Conservation (phyloP, 2,888 invertebrate genomes). For the Actias luna region DNA sequence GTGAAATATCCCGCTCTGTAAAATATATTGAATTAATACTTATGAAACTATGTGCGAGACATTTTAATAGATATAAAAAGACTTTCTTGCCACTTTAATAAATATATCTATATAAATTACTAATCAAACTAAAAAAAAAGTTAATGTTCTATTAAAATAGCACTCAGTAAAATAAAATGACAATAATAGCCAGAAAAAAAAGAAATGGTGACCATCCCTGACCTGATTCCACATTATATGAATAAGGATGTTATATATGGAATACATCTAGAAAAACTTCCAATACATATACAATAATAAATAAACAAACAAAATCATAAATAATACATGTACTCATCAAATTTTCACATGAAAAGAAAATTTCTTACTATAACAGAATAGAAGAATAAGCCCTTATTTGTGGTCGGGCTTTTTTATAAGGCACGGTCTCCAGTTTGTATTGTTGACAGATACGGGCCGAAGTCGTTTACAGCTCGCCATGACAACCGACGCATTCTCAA, state of each 20-base stretch:
- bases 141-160: too few species aligned
- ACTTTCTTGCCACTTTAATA: too few species aligned
- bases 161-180: too few species aligned
- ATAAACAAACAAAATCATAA: conserved; percentile 1
- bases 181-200: too few species aligned
- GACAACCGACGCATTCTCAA: conserved; percentile 56
- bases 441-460: conserved; percentile 57
- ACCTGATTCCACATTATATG: not conserved
- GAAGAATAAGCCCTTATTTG: conserved; percentile 35
- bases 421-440: conserved; percentile 50
- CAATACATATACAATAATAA: not conserved
- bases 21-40: too few species aligned
- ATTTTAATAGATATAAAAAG: too few species aligned
- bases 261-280: not conserved
- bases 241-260: not conserved
- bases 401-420: conserved; percentile 27
- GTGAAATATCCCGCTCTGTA: too few species aligned
- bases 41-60: too few species aligned
- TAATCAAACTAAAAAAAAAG: too few species aligned
- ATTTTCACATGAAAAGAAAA: conserved; percentile 19
- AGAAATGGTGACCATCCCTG: too few species aligned
- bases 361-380: conserved; percentile 19
- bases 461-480: conserved; percentile 55
- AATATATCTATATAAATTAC: too few species aligned
- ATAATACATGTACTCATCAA: conserved; percentile 15